Conservation (phyloP, 2,797 vertebrate genomes). For the Girardinus metallicus region DNA sequence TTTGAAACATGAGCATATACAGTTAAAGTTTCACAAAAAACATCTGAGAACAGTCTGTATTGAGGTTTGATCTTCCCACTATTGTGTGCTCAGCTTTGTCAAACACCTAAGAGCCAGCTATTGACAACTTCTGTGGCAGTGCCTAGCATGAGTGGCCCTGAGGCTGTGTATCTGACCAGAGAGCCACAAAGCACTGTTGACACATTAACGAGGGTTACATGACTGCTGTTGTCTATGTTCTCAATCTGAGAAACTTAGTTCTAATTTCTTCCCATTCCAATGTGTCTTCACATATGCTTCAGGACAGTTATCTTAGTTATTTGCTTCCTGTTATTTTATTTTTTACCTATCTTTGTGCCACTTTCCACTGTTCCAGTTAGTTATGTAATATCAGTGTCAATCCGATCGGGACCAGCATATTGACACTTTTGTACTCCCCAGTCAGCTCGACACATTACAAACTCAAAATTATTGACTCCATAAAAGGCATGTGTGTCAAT, state of each 20-base stretch:
- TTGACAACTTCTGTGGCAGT: slow-evolving; percentile 56
- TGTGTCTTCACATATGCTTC: neutral
- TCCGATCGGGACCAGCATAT: slow-evolving; percentile 59
- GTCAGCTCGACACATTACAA: slow-evolving; percentile 30
- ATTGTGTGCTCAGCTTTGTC: slow-evolving; percentile 63
- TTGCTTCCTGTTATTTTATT: slow-evolving; percentile 18
- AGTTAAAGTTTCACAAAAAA: slow-evolving; percentile 4
- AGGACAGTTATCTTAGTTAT: slow-evolving; percentile 5
- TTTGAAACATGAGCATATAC: slow-evolving; percentile 20
- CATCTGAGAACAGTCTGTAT: slow-evolving; percentile 15
- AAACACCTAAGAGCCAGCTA: slow-evolving; percentile 55
- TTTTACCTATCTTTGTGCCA: slow-evolving; percentile 41
- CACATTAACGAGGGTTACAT: slow-evolving; percentile 57
- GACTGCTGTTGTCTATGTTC: slow-evolving; percentile 51
- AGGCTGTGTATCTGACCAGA: slow-evolving; percentile 50
- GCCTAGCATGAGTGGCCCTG: slow-evolving; percentile 61
- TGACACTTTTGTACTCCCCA: slow-evolving; percentile 46
- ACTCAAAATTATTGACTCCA: slow-evolving; percentile 37
- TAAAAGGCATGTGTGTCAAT: slow-evolving; percentile 8
- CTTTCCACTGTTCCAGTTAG: slow-evolving; percentile 43
- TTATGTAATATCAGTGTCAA: slow-evolving; percentile 55
- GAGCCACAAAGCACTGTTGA: slow-evolving; percentile 62
- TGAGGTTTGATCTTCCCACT: slow-evolving; percentile 20
- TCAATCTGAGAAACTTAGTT: slow-evolving; percentile 28
- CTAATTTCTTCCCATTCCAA: slow-evolving; percentile 18